Percentiles rank a stretch among this genome's conserved stretches.
Evolutionary conservation across 2,113 vertebrate genomes (phyloP).

Genomic region (Daphoenositta chrysoptera): DNA sequence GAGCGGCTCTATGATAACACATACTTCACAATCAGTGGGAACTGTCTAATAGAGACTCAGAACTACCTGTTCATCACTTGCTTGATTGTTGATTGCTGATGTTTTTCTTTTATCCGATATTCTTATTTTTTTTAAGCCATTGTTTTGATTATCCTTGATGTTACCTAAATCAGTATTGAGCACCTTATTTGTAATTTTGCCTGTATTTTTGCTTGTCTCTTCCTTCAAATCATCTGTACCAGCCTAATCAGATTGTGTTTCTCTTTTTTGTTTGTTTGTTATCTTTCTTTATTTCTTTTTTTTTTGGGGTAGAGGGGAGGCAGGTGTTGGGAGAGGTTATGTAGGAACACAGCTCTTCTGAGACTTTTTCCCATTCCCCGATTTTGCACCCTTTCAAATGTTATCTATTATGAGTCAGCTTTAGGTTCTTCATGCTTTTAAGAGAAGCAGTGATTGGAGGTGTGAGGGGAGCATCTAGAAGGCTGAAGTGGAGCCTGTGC

Average conservation of each 20-base stretch:
- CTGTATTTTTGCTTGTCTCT: background rate
- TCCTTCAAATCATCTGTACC: background rate
- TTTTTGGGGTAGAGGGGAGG: fast-evolving
- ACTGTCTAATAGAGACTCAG: background rate
- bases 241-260: background rate
- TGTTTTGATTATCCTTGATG: slow-evolving; percentile 21
- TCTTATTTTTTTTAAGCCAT: background rate
- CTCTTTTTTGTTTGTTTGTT: background rate
- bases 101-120: background rate
- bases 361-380: background rate
- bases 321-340: background rate
- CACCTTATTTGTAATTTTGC: background rate
- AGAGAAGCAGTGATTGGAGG: background rate
- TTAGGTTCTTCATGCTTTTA: background rate
- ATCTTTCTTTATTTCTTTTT: background rate
- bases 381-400: background rate
- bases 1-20: background rate
- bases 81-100: background rate
- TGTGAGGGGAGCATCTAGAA: background rate
- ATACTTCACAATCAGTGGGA: background rate
- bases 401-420: background rate
- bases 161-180: background rate
- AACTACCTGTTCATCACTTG: background rate
- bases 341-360: background rate
- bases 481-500: background rate